These are phyloP conservation scores for Rhabdomys dilectus DNA, from an alignment of 2,113 vertebrate genomes.

Conservation along the genomic window DNA sequence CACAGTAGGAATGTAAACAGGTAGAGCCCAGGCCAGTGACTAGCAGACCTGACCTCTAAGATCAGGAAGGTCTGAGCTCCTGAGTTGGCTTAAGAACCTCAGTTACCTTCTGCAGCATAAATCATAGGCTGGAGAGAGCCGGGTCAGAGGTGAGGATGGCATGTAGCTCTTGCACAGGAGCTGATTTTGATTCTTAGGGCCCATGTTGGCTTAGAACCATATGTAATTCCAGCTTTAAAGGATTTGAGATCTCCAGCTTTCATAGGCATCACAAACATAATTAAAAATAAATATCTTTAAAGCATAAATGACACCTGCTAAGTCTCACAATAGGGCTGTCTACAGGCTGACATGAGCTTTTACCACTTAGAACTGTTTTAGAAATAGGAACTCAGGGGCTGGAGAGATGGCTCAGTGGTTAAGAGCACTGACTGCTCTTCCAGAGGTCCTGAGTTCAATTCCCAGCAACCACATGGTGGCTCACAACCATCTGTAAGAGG, in stretches of 20 bases:
- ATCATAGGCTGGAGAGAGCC: background rate
- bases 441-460: no score
- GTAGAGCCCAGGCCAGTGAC: background rate
- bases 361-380: slow-evolving; percentile 1
- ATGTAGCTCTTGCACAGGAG: background rate
- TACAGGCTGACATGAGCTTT: background rate
- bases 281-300: background rate
- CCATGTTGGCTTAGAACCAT: background rate
- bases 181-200: background rate
- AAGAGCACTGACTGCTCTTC: no score
- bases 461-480: no score
- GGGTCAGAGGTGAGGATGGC: no score
- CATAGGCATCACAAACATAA: background rate
- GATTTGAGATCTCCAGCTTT: background rate
- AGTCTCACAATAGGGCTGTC: background rate
- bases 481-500: no score
- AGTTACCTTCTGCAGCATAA: slow-evolving; percentile 8
- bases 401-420: no score
- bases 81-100: background rate
- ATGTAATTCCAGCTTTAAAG: background rate
- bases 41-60: background rate
- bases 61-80: background rate
- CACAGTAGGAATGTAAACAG: background rate
- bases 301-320: background rate
- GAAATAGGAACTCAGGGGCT: background rate